These are phyloP conservation scores for Leucophenga maculata DNA, from an alignment of 2,888 invertebrate species.

Conservation along the genomic window DNA sequence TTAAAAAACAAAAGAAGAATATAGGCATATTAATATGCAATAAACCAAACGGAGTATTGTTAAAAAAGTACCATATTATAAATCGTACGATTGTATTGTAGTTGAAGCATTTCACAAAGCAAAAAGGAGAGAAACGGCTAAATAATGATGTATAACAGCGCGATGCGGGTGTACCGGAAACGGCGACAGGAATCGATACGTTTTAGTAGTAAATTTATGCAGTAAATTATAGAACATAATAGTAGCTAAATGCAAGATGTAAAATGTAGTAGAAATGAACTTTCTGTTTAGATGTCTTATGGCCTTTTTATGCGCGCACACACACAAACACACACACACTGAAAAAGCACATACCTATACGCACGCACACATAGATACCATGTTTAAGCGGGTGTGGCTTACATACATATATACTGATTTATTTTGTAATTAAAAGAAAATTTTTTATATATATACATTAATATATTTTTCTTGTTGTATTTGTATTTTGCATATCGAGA, in stretches of 20 bases:
- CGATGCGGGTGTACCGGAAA: no score
- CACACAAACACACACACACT: not conserved
- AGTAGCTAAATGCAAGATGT: not conserved
- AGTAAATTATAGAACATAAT: not conserved
- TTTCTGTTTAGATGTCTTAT: not conserved
- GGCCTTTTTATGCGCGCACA: not conserved
- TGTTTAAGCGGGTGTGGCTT: no score
- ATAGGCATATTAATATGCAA: not conserved
- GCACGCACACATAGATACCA: not conserved
- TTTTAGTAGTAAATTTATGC: conserved; percentile 17
- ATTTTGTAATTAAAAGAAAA: no score
- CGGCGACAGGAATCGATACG: not conserved
- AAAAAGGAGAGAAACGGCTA: not conserved
- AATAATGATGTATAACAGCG: no score
- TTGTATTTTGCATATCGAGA: no score
- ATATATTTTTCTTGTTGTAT: no score
- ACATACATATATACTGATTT: no score
- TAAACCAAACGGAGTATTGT: not conserved
- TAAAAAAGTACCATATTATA: not conserved
- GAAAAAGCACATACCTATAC: not conserved
- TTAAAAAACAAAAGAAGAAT: conserved; percentile 28
- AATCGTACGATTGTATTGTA: no score
- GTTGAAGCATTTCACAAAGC: conserved; percentile 12
- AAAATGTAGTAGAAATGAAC: conserved; percentile 11
- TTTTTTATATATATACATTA: no score